These are phyloP conservation scores for Silurus meridionalis DNA, from an alignment of 2,113 vertebrate genomes.

Conservation along the genomic window DNA sequence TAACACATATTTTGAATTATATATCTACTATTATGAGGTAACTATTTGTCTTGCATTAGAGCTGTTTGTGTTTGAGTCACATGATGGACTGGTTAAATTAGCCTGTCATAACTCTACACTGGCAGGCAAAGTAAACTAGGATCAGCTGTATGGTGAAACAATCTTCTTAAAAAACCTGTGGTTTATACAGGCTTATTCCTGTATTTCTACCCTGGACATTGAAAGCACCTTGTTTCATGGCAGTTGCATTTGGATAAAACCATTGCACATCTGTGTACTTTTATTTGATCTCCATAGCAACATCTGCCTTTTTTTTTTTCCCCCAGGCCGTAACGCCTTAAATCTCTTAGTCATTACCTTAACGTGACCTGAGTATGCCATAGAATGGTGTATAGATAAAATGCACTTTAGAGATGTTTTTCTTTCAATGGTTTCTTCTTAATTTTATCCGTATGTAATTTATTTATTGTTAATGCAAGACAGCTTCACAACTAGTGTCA, in stretches of 20 bases:
- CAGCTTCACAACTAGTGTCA: background rate
- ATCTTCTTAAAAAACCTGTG: background rate
- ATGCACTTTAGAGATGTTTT: background rate
- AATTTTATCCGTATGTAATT: background rate
- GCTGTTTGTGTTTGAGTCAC: background rate
- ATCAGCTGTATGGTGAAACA: background rate
- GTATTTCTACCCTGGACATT: background rate
- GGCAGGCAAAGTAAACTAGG: background rate
- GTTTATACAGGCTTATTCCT: background rate
- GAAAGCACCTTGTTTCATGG: constrained; percentile 9
- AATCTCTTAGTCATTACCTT: too few relatives aligned
- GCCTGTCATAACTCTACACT: background rate
- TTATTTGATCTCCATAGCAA: background rate
- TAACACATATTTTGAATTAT: background rate
- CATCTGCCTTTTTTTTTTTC: background rate
- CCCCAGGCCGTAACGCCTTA: background rate
- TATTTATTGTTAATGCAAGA: background rate
- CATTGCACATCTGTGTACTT: background rate
- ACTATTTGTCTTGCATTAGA: background rate
- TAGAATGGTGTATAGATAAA: background rate
- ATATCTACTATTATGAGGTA: background rate
- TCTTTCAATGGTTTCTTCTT: background rate
- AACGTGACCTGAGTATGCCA: background rate
- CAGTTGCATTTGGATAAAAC: background rate
- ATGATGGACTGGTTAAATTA: background rate